Evolutionary conservation across 2,888 invertebrate genomes (phyloP), one percentile per base, ranked within the genome.

Genomic region (Cheilosia scutellata): DNA sequence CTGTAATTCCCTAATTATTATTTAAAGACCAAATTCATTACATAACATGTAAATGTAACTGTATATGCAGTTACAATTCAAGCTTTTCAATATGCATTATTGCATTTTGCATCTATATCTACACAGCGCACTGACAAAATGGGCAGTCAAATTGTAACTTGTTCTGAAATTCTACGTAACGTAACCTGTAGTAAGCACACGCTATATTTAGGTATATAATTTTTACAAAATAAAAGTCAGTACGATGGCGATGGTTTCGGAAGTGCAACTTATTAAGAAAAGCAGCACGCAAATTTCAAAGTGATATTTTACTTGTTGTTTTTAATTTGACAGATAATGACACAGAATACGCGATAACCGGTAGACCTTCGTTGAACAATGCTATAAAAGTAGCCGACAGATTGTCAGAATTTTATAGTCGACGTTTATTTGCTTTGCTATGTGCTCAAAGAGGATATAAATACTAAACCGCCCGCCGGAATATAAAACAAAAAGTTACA

Each of bases 381-480:
- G n/a, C 60, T 71, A 71, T 71, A 71, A 60, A 71, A 71, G 33
- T 20, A 2, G 25, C n/a, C 13, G 7, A 13, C 42, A 11, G 2
- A 13, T 25, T 33, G n/a, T 0, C 33, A 9, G 33, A 37, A 57
- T 5, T 9, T 16, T n/a, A 4, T 5, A 47, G 47, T 47, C 20
- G 20, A 20, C 47, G 3, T 20, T 7, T 20, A 3, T 47, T 47
- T 47, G n/a, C 16, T 5, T 47, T 47, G 9, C 6, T 20, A 20
- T 0, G 1, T 20, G 20, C 20, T 20, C 1, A 3, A 47, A 47
- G 20, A 2, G 9, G 47, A 9, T 7, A 47, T 4, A 37, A 37
- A 4, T 37, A 2, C 1, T 4, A 0, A 3, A n/a, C 20, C 33
- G 16, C 9, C 29, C 25, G 40, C 53, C 31, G 16, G 31, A 47